Evolutionary conservation across 2,113 vertebrate species (phyloP).

Genomic region (Amia ocellicauda): DNA sequence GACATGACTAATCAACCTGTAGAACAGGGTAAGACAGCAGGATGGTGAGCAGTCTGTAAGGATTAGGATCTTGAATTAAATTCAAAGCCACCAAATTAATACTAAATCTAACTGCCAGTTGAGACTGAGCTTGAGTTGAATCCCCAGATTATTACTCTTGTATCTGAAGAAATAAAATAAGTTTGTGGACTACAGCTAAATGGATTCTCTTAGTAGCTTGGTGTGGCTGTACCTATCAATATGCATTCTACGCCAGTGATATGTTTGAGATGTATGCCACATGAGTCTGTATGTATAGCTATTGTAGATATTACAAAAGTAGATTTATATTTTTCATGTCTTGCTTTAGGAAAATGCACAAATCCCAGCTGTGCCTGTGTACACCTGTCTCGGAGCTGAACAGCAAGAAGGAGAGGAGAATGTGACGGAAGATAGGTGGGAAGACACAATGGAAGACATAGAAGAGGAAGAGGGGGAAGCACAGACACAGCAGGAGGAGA

Average conservation of each 20-base stretch:
- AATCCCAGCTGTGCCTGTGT: conserved; percentile 15
- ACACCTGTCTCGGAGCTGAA: neutral
- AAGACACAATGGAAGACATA: neutral
- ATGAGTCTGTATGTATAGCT: neutral
- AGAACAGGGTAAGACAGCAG: too few species aligned
- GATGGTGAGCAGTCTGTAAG: too few species aligned
- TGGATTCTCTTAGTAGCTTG: neutral
- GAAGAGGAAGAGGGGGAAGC: conserved; percentile 2
- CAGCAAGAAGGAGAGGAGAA: conserved; percentile 10
- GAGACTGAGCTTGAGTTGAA: too few species aligned
- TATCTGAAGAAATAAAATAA: too few species aligned
- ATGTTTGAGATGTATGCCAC: neutral
- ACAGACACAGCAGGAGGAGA: neutral
- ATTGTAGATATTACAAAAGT: too few species aligned
- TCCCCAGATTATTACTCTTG: too few species aligned
- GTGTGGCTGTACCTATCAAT: neutral
- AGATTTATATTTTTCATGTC: neutral
- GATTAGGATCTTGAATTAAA: too few species aligned
- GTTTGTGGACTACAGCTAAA: neutral
- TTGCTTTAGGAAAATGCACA: conserved; percentile 45
- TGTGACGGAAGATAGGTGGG: neutral
- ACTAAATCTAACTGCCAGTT: too few species aligned
- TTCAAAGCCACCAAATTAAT: too few species aligned
- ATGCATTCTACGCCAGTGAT: neutral
- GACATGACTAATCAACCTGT: too few species aligned